Percentiles rank a stretch among this genome's conserved stretches.
phyloP scores from a whole-genome alignment of 2,113 vertebrate species.

The Alethe castanea region DNA sequence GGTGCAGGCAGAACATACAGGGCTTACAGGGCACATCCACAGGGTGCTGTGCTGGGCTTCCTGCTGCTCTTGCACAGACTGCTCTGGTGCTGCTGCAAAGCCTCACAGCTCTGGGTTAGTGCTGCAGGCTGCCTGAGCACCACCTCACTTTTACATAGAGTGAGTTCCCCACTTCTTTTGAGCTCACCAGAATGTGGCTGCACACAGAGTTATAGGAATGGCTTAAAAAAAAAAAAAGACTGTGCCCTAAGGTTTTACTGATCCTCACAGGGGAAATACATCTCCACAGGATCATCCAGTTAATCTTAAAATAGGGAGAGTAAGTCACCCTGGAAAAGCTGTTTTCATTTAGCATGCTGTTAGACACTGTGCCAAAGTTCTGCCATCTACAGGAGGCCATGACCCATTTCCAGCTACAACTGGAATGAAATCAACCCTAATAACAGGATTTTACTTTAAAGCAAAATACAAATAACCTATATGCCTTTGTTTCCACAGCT shows the following conservation, averaged over 20 bases:
- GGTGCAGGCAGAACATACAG: fast-evolving
- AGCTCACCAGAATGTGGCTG: background rate
- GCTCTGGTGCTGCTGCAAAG: background rate
- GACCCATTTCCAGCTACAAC: background rate
- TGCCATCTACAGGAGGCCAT: background rate
- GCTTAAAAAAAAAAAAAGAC: background rate
- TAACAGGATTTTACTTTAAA: background rate
- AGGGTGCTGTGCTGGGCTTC: background rate
- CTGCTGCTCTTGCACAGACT: background rate
- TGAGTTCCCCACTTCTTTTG: background rate
- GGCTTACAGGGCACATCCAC: fast-evolving
- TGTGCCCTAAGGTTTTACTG: background rate
- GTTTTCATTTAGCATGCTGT: background rate
- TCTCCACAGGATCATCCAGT: background rate
- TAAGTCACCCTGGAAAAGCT: background rate
- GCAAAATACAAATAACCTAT: background rate
- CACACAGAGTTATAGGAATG: background rate
- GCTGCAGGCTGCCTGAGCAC: background rate
- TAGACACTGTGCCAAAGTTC: background rate
- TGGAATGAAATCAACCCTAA: background rate
- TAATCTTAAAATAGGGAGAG: background rate
- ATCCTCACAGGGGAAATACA: background rate
- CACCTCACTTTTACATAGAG: background rate
- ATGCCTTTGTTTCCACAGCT: background rate
- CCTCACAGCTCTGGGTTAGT: too few species aligned